These are phyloP conservation scores for Dilophus febrilis DNA, from an alignment of 2,888 invertebrate species.

Conservation along the genomic window DNA sequence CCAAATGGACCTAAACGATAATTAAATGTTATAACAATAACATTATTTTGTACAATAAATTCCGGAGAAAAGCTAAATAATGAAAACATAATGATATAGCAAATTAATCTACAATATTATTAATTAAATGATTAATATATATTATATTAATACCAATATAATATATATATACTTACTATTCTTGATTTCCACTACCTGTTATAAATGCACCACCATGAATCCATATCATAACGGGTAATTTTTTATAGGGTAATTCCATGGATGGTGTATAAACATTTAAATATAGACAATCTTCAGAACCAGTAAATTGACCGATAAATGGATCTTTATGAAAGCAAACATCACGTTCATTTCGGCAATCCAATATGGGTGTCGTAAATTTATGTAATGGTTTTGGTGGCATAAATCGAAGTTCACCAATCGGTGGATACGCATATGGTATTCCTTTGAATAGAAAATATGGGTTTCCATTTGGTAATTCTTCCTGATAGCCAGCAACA, in stretches of 20 bases:
- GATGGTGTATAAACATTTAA: conserved; percentile 9
- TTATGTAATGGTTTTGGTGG: conserved; percentile 6
- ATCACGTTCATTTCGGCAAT: conserved; percentile 1
- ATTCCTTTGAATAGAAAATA: conserved; percentile 3
- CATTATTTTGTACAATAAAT: conserved; percentile 6
- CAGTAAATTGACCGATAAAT: conserved; percentile 2
- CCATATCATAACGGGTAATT: conserved; percentile 8
- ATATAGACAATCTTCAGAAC: conserved; percentile 9
- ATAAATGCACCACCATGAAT: conserved; percentile 10
- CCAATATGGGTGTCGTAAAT: background rate
- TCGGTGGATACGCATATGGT: conserved; percentile 8
- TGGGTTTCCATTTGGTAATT: too few relatives aligned
- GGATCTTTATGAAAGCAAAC: conserved; percentile 3
- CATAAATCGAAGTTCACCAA: conserved; percentile 6
- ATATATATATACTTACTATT: too few relatives aligned
- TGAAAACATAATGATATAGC: too few relatives aligned
- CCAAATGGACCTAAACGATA: conserved; percentile 31
- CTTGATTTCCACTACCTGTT: conserved; percentile 5
- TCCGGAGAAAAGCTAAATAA: too few relatives aligned
- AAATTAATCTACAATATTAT: too few relatives aligned
- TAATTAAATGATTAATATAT: too few relatives aligned
- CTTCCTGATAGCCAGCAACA: too few relatives aligned
- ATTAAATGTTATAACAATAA: conserved; percentile 9
- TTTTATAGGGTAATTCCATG: conserved; percentile 1
- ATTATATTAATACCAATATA: too few relatives aligned